Conservation (phyloP, 2,113 vertebrate species). For the Beaufortia kweichowensis region DNA sequence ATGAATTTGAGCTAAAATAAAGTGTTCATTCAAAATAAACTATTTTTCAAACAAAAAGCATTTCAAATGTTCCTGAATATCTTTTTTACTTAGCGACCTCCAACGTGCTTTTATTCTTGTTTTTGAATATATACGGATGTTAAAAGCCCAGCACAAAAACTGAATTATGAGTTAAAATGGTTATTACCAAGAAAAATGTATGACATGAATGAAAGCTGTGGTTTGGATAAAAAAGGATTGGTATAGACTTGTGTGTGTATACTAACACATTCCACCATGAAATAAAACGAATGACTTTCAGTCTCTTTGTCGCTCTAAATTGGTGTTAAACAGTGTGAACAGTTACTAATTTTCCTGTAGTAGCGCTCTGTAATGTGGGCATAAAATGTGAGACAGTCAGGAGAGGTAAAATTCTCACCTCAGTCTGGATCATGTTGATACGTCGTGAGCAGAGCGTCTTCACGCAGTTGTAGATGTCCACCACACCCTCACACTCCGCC, state of each 20-base stretch:
- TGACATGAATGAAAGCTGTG: too few species aligned
- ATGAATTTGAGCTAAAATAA: not conserved
- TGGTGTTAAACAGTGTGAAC: too few species aligned
- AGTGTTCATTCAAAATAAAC: not conserved
- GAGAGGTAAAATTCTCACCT: slow-evolving; percentile 72
- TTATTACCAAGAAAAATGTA: too few species aligned
- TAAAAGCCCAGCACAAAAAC: not conserved
- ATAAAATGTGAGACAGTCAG: not conserved
- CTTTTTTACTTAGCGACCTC: not conserved
- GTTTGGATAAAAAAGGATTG: too few species aligned
- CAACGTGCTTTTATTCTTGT: not conserved
- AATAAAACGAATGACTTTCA: too few species aligned
- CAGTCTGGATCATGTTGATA: slow-evolving; percentile 98
- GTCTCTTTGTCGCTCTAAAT: too few species aligned
- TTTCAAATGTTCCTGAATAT: slow-evolving; percentile 1
- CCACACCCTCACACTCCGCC: slow-evolving; percentile 93
- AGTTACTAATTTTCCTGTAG: too few species aligned
- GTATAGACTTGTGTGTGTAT: too few species aligned
- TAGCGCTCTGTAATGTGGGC: too few species aligned
- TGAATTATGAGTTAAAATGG: too few species aligned
- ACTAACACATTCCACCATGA: too few species aligned
- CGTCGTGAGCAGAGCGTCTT: slow-evolving; percentile 91
- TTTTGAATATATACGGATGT: not conserved
- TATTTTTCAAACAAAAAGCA: not conserved
- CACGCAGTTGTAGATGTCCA: slow-evolving; percentile 98